A percentile compares a stretch with the other conserved stretches of the same genome.
Conservation (phyloP, 2,113 vertebrate genomes). For the Halichoeres trimaculatus region DNA sequence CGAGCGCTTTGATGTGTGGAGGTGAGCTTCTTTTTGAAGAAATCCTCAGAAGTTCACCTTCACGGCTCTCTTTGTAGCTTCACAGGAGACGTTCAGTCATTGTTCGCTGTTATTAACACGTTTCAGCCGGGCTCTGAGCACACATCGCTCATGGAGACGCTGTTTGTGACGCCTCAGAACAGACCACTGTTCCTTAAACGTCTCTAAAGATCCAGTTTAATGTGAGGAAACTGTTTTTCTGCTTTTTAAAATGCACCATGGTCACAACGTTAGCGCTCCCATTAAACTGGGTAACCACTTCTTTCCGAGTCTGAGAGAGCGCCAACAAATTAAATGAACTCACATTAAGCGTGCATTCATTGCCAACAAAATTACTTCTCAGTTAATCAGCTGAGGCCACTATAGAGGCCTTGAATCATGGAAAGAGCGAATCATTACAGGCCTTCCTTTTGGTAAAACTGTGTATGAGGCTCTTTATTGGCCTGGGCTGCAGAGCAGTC, state of each 20-base stretch:
- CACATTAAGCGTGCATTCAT: conserved; percentile 31
- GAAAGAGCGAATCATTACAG: conserved; percentile 57
- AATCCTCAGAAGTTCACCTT: conserved; percentile 62
- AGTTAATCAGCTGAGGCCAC: conserved; percentile 21
- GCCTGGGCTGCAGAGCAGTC: conserved; percentile 41
- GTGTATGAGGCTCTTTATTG: conserved; percentile 42
- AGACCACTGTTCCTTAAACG: conserved; percentile 37
- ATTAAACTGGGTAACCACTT: conserved; percentile 39
- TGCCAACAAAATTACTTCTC: conserved; percentile 25
- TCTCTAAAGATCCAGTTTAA: conserved; percentile 21
- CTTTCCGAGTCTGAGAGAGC: conserved; percentile 39
- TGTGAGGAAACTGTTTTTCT: conserved; percentile 13
- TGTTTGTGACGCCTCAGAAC: conserved; percentile 36
- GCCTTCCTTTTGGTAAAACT: conserved; percentile 22
- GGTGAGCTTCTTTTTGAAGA: conserved; percentile 12
- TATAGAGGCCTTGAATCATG: conserved; percentile 39
- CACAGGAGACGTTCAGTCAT: conserved; percentile 31
- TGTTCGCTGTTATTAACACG: conserved; percentile 30
- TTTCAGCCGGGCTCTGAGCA: conserved; percentile 33
- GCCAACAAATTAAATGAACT: conserved; percentile 51
- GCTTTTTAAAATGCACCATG: conserved; percentile 16
- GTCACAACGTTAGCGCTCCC: conserved; percentile 11
- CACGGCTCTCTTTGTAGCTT: conserved; percentile 55
- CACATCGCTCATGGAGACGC: conserved; percentile 8
- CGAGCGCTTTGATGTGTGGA: conserved; percentile 47